Conservation (phyloP, 2,797 vertebrate species). For the Gobionotothen gibberifrons region DNA sequence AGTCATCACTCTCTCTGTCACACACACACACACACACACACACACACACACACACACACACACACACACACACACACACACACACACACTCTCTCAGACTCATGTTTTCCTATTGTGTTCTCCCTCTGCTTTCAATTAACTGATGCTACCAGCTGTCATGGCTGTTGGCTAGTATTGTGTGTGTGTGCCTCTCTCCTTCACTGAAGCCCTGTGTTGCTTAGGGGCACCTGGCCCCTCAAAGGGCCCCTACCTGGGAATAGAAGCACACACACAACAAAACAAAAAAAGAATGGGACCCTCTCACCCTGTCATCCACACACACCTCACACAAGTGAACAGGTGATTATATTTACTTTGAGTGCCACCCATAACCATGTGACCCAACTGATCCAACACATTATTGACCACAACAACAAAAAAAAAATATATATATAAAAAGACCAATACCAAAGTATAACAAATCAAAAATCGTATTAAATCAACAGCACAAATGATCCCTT, state of each 20-base stretch:
- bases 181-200: constrained; percentile 31
- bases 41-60: constrained; percentile 3
- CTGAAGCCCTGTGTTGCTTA: constrained; percentile 36
- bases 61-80: constrained; percentile 15
- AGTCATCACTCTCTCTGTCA: neutral
- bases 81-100: constrained; percentile 1
- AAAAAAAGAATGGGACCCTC: too few species aligned
- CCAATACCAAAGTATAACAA: too few species aligned
- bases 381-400: too few species aligned
- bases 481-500: too few species aligned
- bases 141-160: constrained; percentile 54
- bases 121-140: constrained; percentile 71
- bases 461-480: too few species aligned
- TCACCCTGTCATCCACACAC: too few species aligned
- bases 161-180: constrained; percentile 53
- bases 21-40: constrained; percentile 17
- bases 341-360: too few species aligned
- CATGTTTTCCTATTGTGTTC: constrained; percentile 18
- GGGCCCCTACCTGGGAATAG: constrained; percentile 15
- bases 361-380: too few species aligned
- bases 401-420: too few species aligned
- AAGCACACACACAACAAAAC: constrained; percentile 2
- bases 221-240: constrained; percentile 45
- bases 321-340: too few species aligned
- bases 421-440: too few species aligned